These are phyloP conservation scores for Lophius americanus DNA, from an alignment of 2,797 vertebrate genomes.

Conservation along the genomic window DNA sequence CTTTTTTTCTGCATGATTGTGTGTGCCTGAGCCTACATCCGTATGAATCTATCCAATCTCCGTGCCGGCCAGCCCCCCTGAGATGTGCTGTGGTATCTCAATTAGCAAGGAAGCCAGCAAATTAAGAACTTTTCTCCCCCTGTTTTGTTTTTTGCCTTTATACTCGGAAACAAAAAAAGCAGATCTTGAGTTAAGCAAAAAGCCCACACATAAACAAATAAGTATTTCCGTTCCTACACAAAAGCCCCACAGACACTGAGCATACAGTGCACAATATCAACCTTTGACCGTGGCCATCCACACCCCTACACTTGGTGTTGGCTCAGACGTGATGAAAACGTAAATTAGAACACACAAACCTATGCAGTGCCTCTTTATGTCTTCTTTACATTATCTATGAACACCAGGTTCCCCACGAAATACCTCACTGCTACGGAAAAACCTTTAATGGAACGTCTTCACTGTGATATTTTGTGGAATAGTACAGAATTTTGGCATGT, in stretches of 20 bases:
- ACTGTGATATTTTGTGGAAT: neutral
- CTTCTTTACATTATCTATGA: neutral
- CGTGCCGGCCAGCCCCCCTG: conserved; percentile 40
- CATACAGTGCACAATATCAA: conserved; percentile 30
- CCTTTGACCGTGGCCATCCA: conserved; percentile 51
- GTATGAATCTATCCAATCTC: conserved; percentile 71
- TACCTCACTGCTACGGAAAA: neutral
- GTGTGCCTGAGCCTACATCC: conserved; percentile 40
- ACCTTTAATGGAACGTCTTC: conserved; percentile 3
- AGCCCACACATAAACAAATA: neutral
- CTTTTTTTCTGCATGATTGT: neutral
- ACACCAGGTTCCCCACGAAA: neutral
- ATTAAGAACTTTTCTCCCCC: conserved; percentile 25
- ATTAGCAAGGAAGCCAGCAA: conserved; percentile 71
- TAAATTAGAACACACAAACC: conserved; percentile 62
- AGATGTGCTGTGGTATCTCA: conserved; percentile 69
- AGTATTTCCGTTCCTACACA: no score
- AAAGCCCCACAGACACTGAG: conserved; percentile 18
- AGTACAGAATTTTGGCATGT: neutral
- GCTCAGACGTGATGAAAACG: conserved; percentile 56
- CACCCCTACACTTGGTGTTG: conserved; percentile 24
- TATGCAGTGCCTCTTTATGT: conserved; percentile 15
- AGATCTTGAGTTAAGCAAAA: conserved; percentile 15
- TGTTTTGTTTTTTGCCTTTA: conserved; percentile 40
- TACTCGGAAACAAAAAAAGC: neutral